Conservation (phyloP, 2,888 invertebrate species). For the Clostera curtula region DNA sequence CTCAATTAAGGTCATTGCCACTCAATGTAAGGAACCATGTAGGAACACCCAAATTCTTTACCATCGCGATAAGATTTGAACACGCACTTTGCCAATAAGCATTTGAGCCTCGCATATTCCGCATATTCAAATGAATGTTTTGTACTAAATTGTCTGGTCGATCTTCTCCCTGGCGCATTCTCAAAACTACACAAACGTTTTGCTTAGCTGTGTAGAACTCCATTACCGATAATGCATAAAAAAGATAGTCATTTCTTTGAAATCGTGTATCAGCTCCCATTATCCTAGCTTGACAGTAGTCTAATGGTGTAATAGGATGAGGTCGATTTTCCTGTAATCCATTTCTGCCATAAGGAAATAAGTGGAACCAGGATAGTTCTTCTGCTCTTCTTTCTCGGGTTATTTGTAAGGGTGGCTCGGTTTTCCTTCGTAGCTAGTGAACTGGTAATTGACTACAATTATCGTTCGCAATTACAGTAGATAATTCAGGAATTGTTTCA, state of each 20-base stretch:
- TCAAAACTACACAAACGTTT: too few species aligned
- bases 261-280: slow-evolving; percentile 1
- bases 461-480: too few species aligned
- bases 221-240: not conserved
- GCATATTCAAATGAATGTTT: slow-evolving; percentile 31
- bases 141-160: too few species aligned
- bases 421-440: slow-evolving; percentile 19
- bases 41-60: slow-evolving; percentile 30
- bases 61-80: slow-evolving; percentile 29
- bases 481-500: too few species aligned
- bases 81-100: slow-evolving; percentile 26
- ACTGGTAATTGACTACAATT: too few species aligned
- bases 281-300: slow-evolving; percentile 2
- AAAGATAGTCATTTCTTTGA: not conserved
- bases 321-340: slow-evolving; percentile 4
- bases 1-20: slow-evolving; percentile 27
- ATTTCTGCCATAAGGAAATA: slow-evolving; percentile 20
- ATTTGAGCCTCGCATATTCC: slow-evolving; percentile 28
- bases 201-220: too few species aligned
- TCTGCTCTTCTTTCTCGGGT: slow-evolving; percentile 17
- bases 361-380: slow-evolving; percentile 20
- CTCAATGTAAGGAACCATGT: slow-evolving; percentile 30
- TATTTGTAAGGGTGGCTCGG: slow-evolving; percentile 19
- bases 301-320: not conserved
- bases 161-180: too few species aligned